Evolutionary conservation across 2,888 invertebrate genomes (phyloP).

Genomic region (Tribolium freemani): DNA sequence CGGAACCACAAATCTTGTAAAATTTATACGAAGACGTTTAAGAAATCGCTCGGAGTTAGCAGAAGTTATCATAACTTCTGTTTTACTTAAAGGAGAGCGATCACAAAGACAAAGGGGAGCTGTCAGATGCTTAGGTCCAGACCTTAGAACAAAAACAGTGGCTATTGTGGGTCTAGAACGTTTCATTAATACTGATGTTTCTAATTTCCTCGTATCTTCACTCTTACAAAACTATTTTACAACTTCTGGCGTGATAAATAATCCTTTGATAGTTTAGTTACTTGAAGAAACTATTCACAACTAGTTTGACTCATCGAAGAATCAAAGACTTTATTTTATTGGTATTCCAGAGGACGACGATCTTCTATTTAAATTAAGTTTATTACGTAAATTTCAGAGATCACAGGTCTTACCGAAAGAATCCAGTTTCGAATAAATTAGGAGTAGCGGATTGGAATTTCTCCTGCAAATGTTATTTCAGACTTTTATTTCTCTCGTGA

Average conservation of each 20-base stretch:
- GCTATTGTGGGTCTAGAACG: not conserved
- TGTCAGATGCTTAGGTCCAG: constrained; percentile 8
- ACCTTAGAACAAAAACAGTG: not conserved
- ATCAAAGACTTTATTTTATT: not conserved
- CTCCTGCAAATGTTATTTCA: constrained; percentile 11
- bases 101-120: not conserved
- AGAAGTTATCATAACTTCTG: constrained; percentile 14
- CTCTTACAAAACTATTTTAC: too few species aligned
- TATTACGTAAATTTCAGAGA: constrained; percentile 8
- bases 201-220: not conserved
- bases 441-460: not conserved
- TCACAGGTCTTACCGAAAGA: not conserved
- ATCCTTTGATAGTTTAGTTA: too few species aligned
- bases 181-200: constrained; percentile 1
- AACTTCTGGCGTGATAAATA: too few species aligned
- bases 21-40: not conserved
- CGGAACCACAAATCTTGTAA: constrained; percentile 1
- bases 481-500: constrained; percentile 1
- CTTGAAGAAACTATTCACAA: too few species aligned
- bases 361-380: constrained; percentile 3
- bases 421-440: constrained; percentile 1
- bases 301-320: too few species aligned
- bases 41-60: constrained; percentile 8
- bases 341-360: not conserved
- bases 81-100: constrained; percentile 3